Conservation (phyloP, 1,140 invertebrate species). For the Drosophila arizonae region DNA sequence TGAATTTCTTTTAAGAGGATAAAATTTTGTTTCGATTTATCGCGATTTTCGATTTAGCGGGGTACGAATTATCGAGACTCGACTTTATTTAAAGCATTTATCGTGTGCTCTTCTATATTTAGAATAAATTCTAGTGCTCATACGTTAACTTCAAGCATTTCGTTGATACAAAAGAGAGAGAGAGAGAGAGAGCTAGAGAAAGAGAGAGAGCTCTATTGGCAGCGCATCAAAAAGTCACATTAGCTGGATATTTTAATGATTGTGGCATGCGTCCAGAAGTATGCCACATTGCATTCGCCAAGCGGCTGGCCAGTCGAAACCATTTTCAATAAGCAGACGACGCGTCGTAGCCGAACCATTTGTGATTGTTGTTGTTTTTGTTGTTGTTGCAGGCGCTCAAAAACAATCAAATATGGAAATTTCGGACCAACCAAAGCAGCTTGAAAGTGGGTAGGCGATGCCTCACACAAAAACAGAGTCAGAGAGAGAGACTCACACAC, state of each 20-base stretch:
- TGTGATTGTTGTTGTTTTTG: slow-evolving; percentile 8
- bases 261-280: slow-evolving; percentile 9
- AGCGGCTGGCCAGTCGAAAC: slow-evolving; percentile 49
- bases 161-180: too few relatives aligned
- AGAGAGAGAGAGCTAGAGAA: too few relatives aligned
- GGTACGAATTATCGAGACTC: too few relatives aligned
- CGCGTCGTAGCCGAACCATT: slow-evolving; percentile 5
- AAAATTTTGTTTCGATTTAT: too few relatives aligned
- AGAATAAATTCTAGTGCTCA: too few relatives aligned
- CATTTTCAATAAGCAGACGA: slow-evolving; percentile 74
- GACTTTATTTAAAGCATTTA: too few relatives aligned
- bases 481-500: neutral
- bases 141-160: too few relatives aligned
- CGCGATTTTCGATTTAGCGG: too few relatives aligned
- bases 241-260: neutral
- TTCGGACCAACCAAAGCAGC: slow-evolving; percentile 36
- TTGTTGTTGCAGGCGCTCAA: slow-evolving; percentile 54
- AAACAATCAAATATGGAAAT: slow-evolving; percentile 80
- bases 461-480: slow-evolving; percentile 22
- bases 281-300: slow-evolving; percentile 43
- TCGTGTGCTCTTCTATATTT: too few relatives aligned
- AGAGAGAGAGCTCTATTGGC: too few relatives aligned
- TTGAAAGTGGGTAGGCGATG: slow-evolving; percentile 4
- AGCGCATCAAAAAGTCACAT: neutral
- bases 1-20: too few relatives aligned